Evolutionary conservation across 2,113 vertebrate genomes (phyloP).

Genomic region (Felis catus): DNA sequence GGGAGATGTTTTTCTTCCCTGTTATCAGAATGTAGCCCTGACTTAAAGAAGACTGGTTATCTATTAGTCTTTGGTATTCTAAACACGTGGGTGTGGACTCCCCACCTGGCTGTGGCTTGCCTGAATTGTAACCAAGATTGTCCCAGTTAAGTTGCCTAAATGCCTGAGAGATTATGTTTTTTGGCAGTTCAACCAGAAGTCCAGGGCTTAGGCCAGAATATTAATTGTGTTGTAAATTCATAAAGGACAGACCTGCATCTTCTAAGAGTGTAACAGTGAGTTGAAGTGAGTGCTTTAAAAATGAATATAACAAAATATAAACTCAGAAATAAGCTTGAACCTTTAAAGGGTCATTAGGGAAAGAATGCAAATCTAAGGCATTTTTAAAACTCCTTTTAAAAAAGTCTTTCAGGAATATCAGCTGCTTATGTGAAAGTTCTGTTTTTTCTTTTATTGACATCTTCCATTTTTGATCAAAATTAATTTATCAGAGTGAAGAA

Average conservation of each 20-base stretch:
- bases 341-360: neutral
- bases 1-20: slow-evolving; percentile 22
- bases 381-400: neutral
- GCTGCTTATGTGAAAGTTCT: neutral
- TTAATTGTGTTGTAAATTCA: neutral
- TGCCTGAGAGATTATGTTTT: neutral
- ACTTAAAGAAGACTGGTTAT: slow-evolving; percentile 68
- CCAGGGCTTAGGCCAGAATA: neutral
- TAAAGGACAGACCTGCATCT: neutral
- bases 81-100: slow-evolving; percentile 52
- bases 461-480: slow-evolving; percentile 40
- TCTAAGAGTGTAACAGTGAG: slow-evolving; percentile 8
- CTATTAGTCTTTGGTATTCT: slow-evolving; percentile 74
- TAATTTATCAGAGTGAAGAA: neutral
- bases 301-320: neutral
- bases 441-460: neutral
- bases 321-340: slow-evolving; percentile 8
- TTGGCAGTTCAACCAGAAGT: slow-evolving; percentile 28
- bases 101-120: slow-evolving; percentile 35
- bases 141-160: neutral
- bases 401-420: neutral
- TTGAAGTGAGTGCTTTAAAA: neutral
- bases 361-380: neutral
- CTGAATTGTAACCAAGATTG: slow-evolving; percentile 50
- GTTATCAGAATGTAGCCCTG: slow-evolving; percentile 72